Evolutionary conservation across 2,113 vertebrate species (phyloP).

Genomic region (Neotoma lepida): DNA sequence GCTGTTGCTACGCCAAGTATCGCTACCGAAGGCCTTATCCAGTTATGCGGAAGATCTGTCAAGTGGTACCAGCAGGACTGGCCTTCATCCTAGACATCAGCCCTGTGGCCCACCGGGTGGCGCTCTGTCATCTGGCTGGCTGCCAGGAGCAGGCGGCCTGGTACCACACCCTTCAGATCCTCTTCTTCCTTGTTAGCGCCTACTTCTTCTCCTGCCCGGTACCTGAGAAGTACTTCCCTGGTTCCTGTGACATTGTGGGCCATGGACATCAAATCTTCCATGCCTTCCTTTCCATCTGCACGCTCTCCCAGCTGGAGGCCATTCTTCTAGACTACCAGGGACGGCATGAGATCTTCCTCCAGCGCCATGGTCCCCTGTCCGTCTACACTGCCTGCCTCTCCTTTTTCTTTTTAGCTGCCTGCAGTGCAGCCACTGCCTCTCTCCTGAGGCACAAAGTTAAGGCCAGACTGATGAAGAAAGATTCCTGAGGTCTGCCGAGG

Average conservation of each 20-base stretch:
- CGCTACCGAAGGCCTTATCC: slow-evolving; percentile 93
- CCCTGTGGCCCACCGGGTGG: slow-evolving; percentile 90
- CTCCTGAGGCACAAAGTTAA: slow-evolving; percentile 85
- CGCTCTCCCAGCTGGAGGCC: slow-evolving; percentile 93
- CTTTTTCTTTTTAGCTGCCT: slow-evolving; percentile 87
- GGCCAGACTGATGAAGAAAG: slow-evolving; percentile 85
- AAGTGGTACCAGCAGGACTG: slow-evolving; percentile 91
- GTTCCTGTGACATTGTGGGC: slow-evolving; percentile 92
- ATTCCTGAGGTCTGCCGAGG: slow-evolving; percentile 76
- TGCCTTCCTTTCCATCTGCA: slow-evolving; percentile 91
- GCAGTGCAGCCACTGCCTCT: slow-evolving; percentile 87
- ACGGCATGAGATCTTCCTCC: slow-evolving; percentile 85
- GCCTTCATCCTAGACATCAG: slow-evolving; percentile 93
- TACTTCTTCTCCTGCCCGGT: slow-evolving; percentile 95
- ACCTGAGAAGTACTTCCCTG: slow-evolving; percentile 94
- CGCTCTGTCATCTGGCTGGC: slow-evolving; percentile 87
- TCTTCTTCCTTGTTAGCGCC: slow-evolving; percentile 90
- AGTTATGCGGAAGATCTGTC: slow-evolving; percentile 91
- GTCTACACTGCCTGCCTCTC: slow-evolving; percentile 87
- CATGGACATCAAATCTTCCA: slow-evolving; percentile 97
- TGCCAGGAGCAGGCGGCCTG: slow-evolving; percentile 88
- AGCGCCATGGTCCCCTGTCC: slow-evolving; percentile 85
- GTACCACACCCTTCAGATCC: slow-evolving; percentile 92
- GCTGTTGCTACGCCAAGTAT: slow-evolving; percentile 94
- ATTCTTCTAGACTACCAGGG: slow-evolving; percentile 91